phyloP scores from a whole-genome alignment of 2,888 invertebrate genomes.

The Apodemia mormo region DNA sequence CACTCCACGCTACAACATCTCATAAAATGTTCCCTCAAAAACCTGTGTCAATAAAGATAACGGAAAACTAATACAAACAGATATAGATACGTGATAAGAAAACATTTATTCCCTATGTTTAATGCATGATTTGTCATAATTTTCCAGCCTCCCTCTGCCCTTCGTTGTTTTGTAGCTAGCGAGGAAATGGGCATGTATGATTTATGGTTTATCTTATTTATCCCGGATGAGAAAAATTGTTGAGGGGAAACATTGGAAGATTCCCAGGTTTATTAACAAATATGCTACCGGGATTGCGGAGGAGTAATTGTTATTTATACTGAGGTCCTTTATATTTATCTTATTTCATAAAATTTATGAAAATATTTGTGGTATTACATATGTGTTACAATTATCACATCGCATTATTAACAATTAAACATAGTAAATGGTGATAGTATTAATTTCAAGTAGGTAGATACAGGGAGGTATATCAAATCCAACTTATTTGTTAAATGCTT shows the following conservation, averaged over 20 bases:
- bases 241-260: constrained; percentile 58
- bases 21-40: constrained; percentile 70
- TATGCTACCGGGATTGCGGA: constrained; percentile 55
- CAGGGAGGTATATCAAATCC: too few relatives aligned
- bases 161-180: constrained; percentile 73
- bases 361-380: too few relatives aligned
- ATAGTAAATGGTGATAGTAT: too few relatives aligned
- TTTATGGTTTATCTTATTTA: constrained; percentile 77
- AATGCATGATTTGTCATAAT: constrained; percentile 82
- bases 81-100: constrained; percentile 82
- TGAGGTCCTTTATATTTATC: constrained; percentile 8
- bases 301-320: constrained; percentile 50
- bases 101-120: constrained; percentile 82
- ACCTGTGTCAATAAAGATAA: constrained; percentile 82
- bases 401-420: too few relatives aligned
- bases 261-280: constrained; percentile 68
- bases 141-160: constrained; percentile 68
- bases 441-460: too few relatives aligned
- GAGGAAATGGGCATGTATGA: constrained; percentile 76
- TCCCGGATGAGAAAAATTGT: constrained; percentile 71
- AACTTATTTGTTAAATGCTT: too few relatives aligned
- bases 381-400: too few relatives aligned
- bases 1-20: constrained; percentile 59
- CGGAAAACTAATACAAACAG: constrained; percentile 81
- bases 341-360: constrained; percentile 12